Evolutionary conservation across 1,140 invertebrate genomes (phyloP).

Genomic region (Ceratina japonica): DNA sequence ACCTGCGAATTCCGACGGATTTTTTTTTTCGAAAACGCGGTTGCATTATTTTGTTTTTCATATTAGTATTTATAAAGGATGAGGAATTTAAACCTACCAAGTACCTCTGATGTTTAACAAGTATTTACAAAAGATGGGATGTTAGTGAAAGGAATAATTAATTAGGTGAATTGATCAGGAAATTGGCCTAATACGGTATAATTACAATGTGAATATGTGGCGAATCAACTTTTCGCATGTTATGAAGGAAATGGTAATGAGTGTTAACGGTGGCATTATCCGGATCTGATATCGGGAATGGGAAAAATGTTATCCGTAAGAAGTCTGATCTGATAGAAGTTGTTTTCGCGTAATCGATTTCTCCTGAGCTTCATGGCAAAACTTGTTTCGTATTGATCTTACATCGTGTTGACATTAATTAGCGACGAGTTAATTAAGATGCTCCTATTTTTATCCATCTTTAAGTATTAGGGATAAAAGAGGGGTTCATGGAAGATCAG

Average conservation of each 20-base stretch:
- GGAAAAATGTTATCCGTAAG: not conserved
- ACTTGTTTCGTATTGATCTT: not conserved
- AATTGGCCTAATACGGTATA: not conserved
- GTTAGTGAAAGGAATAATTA: not conserved
- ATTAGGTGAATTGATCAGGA: no score
- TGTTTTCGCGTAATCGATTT: constrained; percentile 15
- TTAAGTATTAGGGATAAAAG: not conserved
- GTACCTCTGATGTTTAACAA: not conserved
- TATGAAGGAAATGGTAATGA: not conserved
- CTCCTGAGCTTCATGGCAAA: constrained; percentile 1
- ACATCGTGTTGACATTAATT: constrained; percentile 2
- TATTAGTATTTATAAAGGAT: no score
- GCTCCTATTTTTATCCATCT: not conserved
- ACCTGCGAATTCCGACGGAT: not conserved
- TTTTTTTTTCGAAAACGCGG: not conserved
- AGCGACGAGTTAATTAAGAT: not conserved
- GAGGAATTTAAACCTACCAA: no score
- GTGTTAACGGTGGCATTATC: not conserved
- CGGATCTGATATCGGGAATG: no score
- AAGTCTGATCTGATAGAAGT: not conserved
- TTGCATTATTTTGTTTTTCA: no score
- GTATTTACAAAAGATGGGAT: not conserved
- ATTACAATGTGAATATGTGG: not conserved
- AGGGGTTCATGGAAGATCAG: not conserved
- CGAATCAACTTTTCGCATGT: not conserved